Percentiles rank a stretch among this genome's conserved stretches.
phyloP scores from a whole-genome alignment of 2,113 vertebrate genomes.

The Dicerorhinus sumatrensis region DNA sequence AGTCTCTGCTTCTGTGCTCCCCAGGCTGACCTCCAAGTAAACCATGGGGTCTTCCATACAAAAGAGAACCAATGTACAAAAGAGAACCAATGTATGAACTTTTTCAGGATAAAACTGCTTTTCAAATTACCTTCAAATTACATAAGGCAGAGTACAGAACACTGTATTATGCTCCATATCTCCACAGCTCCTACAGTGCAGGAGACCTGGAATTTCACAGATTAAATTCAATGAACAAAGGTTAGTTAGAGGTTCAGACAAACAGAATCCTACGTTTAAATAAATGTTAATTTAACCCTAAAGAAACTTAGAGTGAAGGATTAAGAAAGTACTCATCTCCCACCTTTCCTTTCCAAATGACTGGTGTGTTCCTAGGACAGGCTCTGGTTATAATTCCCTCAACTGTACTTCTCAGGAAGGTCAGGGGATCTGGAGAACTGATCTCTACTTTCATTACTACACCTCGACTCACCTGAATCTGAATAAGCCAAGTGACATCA shows the following conservation, averaged over 20 bases:
- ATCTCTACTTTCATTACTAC: neutral
- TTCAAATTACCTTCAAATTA: neutral
- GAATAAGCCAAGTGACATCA: neutral
- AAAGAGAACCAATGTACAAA: neutral
- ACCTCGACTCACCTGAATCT: neutral
- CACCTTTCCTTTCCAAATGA: neutral
- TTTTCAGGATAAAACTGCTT: neutral
- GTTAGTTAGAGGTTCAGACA: neutral
- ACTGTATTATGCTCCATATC: neutral
- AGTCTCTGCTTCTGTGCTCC: neutral
- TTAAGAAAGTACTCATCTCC: neutral
- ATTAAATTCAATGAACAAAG: constrained; percentile 20
- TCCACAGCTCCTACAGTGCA: neutral
- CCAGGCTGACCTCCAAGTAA: neutral
- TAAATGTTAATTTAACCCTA: neutral
- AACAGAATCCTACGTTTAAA: neutral
- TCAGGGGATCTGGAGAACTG: neutral
- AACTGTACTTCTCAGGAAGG: neutral
- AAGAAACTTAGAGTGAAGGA: neutral
- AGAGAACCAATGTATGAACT: neutral
- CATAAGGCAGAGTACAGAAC: neutral
- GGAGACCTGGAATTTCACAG: neutral
- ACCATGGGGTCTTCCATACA: neutral
- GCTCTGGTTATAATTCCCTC: neutral
- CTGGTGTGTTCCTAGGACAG: neutral